Evolutionary conservation across 1,140 invertebrate genomes (phyloP).

Genomic region (Drosophila sproati): DNA sequence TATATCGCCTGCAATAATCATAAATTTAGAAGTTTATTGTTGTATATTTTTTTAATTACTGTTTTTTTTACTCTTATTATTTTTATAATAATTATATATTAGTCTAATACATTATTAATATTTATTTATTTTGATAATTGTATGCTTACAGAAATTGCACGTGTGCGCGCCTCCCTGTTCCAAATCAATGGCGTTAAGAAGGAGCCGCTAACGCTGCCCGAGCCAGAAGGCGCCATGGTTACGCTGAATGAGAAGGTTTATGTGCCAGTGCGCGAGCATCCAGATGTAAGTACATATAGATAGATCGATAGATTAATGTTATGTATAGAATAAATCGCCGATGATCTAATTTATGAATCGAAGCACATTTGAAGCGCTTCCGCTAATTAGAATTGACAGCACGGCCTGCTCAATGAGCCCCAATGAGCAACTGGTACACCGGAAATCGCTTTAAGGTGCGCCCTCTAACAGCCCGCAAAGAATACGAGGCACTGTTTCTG

Average conservation of each 20-base stretch:
- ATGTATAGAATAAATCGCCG: slow-evolving; percentile 26
- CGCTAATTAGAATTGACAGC: slow-evolving; percentile 81
- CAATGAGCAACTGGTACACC: slow-evolving; percentile 81
- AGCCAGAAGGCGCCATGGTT: slow-evolving; percentile 94
- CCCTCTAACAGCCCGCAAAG: slow-evolving; percentile 47
- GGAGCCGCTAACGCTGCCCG: slow-evolving; percentile 96
- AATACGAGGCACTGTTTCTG: slow-evolving; percentile 39
- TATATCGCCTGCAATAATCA: too few species aligned
- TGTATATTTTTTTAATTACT: slow-evolving; percentile 1
- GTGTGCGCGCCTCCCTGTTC: slow-evolving; percentile 98
- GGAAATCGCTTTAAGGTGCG: slow-evolving; percentile 80
- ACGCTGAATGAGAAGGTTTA: slow-evolving; percentile 99
- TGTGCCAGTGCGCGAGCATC: slow-evolving; percentile 99
- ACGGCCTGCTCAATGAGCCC: slow-evolving; percentile 50
- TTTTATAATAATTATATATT: neutral
- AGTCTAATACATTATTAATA: slow-evolving; percentile 22
- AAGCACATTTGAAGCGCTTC: slow-evolving; percentile 69
- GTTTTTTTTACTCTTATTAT: slow-evolving; percentile 1
- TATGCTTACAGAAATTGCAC: slow-evolving; percentile 97
- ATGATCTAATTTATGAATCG: slow-evolving; percentile 80
- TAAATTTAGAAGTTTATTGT: slow-evolving; percentile 10
- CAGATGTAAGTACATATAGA: slow-evolving; percentile 94
- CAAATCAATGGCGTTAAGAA: slow-evolving; percentile 99
- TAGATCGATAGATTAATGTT: neutral
- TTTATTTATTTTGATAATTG: slow-evolving; percentile 75